These are phyloP conservation scores for zebrafish (Danio rerio) DNA, from an alignment of 2,113 vertebrate species.

Conservation along the genomic window GRCz12tu NC_133182.1:11669001-11669500, in stretches of 20 bases:
- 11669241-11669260: slow-evolving; percentile 23
- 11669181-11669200: slow-evolving; percentile 15
- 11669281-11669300: slow-evolving; percentile 31
- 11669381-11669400: neutral
- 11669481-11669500: neutral
- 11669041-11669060: slow-evolving; percentile 66
- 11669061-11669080: slow-evolving; percentile 45
- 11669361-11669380: neutral
- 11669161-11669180: slow-evolving; percentile 35
- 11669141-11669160: slow-evolving; percentile 62
- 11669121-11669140: slow-evolving; percentile 62
- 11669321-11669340: neutral
- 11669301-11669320: slow-evolving; percentile 5
- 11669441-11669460: neutral
- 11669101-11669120: slow-evolving; percentile 63
- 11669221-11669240: slow-evolving; percentile 14
- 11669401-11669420: neutral
- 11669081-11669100: slow-evolving; percentile 54
- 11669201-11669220: neutral
- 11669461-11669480: neutral
- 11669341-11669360: too few species aligned
- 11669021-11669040: slow-evolving; percentile 59
- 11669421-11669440: neutral
- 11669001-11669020: slow-evolving; percentile 63
- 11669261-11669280: slow-evolving; percentile 7